A percentile compares a stretch with the other conserved stretches of the same genome.
Conservation (phyloP, 1,140 invertebrate species). For the Drosophila truncata region DNA sequence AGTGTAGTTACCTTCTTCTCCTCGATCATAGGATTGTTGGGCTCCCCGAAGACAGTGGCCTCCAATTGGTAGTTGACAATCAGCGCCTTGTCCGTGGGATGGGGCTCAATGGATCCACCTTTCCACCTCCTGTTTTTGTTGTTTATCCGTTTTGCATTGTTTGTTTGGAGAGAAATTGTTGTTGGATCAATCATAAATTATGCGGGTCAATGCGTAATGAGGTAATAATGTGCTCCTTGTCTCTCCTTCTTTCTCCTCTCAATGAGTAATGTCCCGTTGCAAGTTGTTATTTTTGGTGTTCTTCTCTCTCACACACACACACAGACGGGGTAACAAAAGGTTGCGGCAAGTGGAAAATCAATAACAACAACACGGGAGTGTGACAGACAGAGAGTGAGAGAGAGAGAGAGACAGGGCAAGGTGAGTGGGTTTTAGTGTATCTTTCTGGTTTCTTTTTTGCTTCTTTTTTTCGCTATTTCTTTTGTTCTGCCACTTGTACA, state of each 20-base stretch:
- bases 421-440: slow-evolving; percentile 51
- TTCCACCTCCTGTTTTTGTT: slow-evolving; percentile 89
- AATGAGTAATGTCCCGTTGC: slow-evolving; percentile 13
- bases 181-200: slow-evolving; percentile 64
- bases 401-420: slow-evolving; percentile 43
- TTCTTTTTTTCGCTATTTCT: slow-evolving; percentile 32
- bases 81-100: slow-evolving; percentile 95
- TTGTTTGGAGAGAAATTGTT: slow-evolving; percentile 35
- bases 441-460: slow-evolving; percentile 10
- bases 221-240: slow-evolving; percentile 22
- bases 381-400: background rate
- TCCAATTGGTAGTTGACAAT: slow-evolving; percentile 96
- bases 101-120: slow-evolving; percentile 94
- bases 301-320: slow-evolving; percentile 4
- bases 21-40: slow-evolving; percentile 93
- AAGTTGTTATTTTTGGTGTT: slow-evolving; percentile 26
- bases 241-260: background rate
- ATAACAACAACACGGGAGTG: slow-evolving; percentile 39
- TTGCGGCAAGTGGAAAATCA: slow-evolving; percentile 62
- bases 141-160: slow-evolving; percentile 8
- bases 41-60: slow-evolving; percentile 93
- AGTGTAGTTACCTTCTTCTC: slow-evolving; percentile 90
- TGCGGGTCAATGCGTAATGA: slow-evolving; percentile 60
- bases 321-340: slow-evolving; percentile 35
- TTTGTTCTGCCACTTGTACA: slow-evolving; percentile 53